Evolutionary conservation across 2,113 vertebrate genomes (phyloP).

Genomic region (Peromyscus leucopus): DNA sequence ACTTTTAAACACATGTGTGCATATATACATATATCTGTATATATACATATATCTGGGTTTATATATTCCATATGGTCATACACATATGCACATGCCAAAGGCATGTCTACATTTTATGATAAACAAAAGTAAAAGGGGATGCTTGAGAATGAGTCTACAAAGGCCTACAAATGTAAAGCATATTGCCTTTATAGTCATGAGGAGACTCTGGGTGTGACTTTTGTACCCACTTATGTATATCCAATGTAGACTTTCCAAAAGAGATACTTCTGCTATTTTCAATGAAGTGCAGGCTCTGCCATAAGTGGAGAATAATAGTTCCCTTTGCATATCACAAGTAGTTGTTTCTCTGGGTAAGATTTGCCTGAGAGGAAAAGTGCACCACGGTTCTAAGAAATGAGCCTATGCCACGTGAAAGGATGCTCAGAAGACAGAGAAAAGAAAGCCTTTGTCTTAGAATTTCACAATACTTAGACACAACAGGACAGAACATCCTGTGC

Average conservation of each 20-base stretch:
- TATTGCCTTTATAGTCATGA: slow-evolving; percentile 14
- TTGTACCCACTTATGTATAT: slow-evolving; percentile 64
- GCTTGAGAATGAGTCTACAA: slow-evolving; percentile 49
- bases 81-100: slow-evolving; percentile 72
- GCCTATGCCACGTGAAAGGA: background rate
- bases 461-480: background rate
- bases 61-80: background rate
- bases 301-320: background rate
- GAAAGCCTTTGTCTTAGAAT: background rate
- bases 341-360: slow-evolving; percentile 55
- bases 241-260: slow-evolving; percentile 56
- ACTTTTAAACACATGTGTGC: slow-evolving; percentile 18
- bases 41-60: no score
- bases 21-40: no score
- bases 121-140: slow-evolving; percentile 71
- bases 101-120: slow-evolving; percentile 65
- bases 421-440: background rate
- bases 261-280: slow-evolving; percentile 35
- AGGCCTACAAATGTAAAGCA: background rate
- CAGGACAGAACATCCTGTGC: background rate
- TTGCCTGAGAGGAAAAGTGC: slow-evolving; percentile 60
- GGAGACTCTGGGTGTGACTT: slow-evolving; percentile 58
- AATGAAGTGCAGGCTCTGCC: slow-evolving; percentile 57
- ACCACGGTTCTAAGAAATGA: slow-evolving; percentile 29
- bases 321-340: slow-evolving; percentile 47